phyloP scores from a whole-genome alignment of 1,140 invertebrate genomes.

The Euschistus heros region DNA sequence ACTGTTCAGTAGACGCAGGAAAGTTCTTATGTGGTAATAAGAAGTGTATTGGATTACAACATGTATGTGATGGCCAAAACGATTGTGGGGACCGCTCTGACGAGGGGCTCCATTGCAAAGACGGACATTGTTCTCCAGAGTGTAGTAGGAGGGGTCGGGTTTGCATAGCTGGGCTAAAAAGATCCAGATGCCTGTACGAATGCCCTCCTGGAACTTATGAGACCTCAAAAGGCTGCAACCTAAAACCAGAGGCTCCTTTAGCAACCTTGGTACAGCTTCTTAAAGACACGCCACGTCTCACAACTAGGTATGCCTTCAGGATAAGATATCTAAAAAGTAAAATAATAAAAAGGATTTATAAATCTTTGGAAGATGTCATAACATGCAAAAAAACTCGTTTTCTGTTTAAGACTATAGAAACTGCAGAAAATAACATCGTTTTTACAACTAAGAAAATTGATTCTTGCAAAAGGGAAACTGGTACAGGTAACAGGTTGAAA shows the following conservation, averaged over 20 bases:
- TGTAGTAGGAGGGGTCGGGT: background rate
- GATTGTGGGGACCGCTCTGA: background rate
- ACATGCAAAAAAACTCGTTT: no score
- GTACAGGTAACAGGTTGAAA: no score
- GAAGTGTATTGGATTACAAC: background rate
- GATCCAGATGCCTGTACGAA: background rate
- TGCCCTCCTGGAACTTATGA: background rate
- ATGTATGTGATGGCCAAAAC: background rate
- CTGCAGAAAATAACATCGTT: no score
- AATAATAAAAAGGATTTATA: no score
- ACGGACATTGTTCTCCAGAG: background rate
- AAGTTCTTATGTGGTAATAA: background rate
- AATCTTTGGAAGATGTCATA: no score
- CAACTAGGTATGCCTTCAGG: background rate
- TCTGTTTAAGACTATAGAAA: no score
- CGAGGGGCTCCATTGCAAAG: background rate
- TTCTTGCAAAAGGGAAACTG: no score
- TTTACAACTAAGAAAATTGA: no score
- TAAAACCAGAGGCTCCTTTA: background rate
- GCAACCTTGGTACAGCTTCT: background rate
- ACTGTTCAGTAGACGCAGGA: background rate
- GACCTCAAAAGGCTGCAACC: background rate
- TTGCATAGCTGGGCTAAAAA: background rate
- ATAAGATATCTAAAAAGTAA: background rate
- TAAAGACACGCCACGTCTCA: background rate